Evolutionary conservation across 2,888 invertebrate genomes (phyloP), one percentile per base, ranked within the genome.

Genomic region (Lagria hirta): DNA sequence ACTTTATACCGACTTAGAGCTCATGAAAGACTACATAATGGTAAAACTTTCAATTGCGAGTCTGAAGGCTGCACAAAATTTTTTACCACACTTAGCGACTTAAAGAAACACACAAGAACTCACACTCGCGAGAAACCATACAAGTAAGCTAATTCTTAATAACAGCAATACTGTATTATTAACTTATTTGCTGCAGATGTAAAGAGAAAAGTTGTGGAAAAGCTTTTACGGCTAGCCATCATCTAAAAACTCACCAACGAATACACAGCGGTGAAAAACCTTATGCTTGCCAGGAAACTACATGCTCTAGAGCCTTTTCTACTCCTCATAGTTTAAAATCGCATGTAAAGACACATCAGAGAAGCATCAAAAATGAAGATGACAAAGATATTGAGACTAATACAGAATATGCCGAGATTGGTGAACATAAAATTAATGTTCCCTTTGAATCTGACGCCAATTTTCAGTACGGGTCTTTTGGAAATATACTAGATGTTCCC

Each of bases 181-280:
- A 26, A 21, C 17, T 29, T 21, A 44, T 35, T 55, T 57, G 61
- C 62, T 64, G 21, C 60, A 89, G 92, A 71, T 94, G 94, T 68
- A 75, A 78, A 27, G 83, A 84, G 62, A 81, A 83, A 51, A 89
- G 88, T 3, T 95, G 95, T 68, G 90, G 89, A 22, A 94, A 94
- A 68, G 88, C 92, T 0, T 96, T 96, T 71, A 88, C 90, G 1
- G 93, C 94, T 11, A 92, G 92, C 29, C 95, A 96, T 71, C 95
- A 95, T 67, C 74, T 96, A 27, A 95, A 94, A 73, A 93, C 93
- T 0, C 95, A 96, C 65, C 80, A 81, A 17, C 78, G 93, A 42
- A 88, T 87, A 3, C 91, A 92, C 64, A 72, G 71, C 1, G 88
- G 88, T 1, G 83, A 89, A 68, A 78, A 85, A 43, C 89, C 91